Conservation (phyloP, 30 jellyfish, hydroid and myxozoan genomes). For the Calvadosia cruxmelitensis region DNA sequence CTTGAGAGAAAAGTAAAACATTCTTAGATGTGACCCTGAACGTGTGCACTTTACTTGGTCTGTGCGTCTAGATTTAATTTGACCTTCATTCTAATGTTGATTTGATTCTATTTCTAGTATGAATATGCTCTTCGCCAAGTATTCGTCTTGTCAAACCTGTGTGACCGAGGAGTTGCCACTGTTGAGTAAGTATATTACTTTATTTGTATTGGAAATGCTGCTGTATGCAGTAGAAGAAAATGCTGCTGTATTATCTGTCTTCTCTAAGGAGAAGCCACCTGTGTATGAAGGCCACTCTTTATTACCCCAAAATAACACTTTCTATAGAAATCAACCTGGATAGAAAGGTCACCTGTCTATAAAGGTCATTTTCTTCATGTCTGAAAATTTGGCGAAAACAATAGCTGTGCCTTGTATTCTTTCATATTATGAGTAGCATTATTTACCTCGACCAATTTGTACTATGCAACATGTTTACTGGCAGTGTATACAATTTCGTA, state of each 20-base stretch:
- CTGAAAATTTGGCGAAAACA: no score
- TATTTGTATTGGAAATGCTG: neutral
- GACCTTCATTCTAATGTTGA: neutral
- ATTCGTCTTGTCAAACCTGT: constrained; percentile 71
- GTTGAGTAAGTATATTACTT: constrained; percentile 29
- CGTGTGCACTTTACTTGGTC: neutral
- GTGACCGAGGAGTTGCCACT: constrained; percentile 63
- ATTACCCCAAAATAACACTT: no score
- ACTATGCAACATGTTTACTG: no score
- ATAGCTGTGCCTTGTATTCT: no score
- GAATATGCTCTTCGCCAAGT: constrained; percentile 92
- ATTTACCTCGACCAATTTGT: no score
- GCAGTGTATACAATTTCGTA: no score
- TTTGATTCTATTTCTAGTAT: constrained; percentile 33
- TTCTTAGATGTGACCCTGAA: neutral
- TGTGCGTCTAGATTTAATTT: neutral
- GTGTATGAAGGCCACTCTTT: no score
- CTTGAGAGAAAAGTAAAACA: neutral
- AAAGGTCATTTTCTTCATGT: no score
- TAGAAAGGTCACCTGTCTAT: no score
- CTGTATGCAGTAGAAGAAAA: neutral
- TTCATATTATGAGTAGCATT: neutral
- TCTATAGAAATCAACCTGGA: no score
- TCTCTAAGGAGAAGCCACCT: no score
- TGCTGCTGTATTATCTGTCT: no score